phyloP scores from a whole-genome alignment of 2,113 vertebrate genomes.

The Burhinus bistriatus region DNA sequence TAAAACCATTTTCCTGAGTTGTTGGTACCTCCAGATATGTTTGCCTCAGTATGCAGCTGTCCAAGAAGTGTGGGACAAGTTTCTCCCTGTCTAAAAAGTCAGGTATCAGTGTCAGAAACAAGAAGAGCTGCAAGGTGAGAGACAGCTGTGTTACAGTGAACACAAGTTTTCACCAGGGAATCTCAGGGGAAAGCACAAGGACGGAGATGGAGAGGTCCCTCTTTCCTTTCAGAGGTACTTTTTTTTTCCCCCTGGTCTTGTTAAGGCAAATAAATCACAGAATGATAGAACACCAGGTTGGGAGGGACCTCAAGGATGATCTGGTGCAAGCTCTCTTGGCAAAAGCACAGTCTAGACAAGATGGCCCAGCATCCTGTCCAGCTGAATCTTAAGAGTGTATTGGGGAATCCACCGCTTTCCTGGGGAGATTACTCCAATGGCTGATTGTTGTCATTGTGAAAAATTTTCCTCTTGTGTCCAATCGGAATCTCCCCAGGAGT shows the following conservation, averaged over 20 bases:
- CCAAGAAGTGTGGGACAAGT: neutral
- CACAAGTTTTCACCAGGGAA: neutral
- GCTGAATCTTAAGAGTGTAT: neutral
- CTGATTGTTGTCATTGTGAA: neutral
- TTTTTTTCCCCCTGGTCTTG: neutral
- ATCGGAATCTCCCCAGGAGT: neutral
- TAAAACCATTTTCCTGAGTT: neutral
- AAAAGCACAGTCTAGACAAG: neutral
- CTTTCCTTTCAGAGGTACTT: neutral
- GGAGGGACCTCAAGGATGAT: neutral
- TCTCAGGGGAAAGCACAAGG: neutral
- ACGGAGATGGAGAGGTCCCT: neutral
- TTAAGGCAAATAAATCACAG: neutral
- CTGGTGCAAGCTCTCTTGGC: neutral
- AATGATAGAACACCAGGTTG: neutral
- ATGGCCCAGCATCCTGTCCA: neutral
- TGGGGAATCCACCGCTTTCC: neutral
- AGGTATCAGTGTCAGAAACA: neutral
- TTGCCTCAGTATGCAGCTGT: neutral
- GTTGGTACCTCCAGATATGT: neutral
- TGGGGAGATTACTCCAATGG: neutral
- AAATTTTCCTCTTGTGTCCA: neutral
- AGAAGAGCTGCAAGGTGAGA: neutral
- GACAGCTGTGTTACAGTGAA: neutral
- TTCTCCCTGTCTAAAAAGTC: neutral